phyloP scores from a whole-genome alignment of 2,113 vertebrate species.

The Cyrtonyx montezumae region DNA sequence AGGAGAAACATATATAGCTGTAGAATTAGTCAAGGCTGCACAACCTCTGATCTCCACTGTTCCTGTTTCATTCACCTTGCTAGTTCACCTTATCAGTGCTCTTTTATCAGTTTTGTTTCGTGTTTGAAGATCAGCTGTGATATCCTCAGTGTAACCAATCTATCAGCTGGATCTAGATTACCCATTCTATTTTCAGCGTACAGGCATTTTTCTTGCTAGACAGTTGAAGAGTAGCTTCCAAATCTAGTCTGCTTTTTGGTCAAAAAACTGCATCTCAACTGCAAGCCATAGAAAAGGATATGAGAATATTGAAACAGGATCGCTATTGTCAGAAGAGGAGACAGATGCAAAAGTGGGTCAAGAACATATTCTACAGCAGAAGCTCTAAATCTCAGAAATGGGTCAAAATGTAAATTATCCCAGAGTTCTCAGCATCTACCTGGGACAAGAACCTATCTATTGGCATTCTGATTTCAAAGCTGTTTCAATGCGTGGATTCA shows the following conservation, averaged over 20 bases:
- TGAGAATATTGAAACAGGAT: neutral
- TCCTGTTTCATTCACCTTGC: neutral
- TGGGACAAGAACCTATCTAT: neutral
- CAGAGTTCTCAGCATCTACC: neutral
- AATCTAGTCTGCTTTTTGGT: conserved; percentile 12
- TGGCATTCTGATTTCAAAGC: neutral
- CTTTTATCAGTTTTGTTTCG: conserved; percentile 25
- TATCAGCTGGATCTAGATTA: conserved; percentile 21
- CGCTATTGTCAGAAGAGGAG: conserved; percentile 4
- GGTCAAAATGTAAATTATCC: conserved; percentile 49
- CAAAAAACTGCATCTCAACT: neutral
- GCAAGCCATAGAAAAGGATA: neutral
- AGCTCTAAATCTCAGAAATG: conserved; percentile 14
- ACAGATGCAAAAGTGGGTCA: conserved; percentile 2
- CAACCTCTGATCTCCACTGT: neutral
- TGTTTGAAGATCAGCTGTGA: conserved; percentile 30
- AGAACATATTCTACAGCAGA: conserved; percentile 22
- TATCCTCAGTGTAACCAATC: neutral
- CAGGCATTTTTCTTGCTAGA: conserved; percentile 22
- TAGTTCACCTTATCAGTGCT: neutral
- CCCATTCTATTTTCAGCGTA: conserved; percentile 22
- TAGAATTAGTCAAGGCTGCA: neutral
- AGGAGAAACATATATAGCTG: neutral
- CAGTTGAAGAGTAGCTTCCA: conserved; percentile 25
- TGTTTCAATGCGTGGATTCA: neutral